Evolutionary conservation across 2,797 vertebrate genomes (phyloP), one percentile per base, ranked within the genome.

Genomic region (Todus mexicanus): DNA sequence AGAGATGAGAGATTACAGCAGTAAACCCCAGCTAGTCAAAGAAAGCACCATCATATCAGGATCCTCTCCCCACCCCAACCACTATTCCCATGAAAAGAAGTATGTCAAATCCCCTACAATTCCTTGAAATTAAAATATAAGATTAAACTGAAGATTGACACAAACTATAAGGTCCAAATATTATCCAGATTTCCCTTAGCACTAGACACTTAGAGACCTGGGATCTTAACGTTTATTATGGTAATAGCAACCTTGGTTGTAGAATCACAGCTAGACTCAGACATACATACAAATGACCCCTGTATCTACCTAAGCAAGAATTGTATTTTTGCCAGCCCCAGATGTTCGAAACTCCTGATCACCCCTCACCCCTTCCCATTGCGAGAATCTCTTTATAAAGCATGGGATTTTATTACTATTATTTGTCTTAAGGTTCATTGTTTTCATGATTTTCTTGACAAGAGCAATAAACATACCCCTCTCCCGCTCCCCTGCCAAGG

Each of bases 371-470:
- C 23, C 10, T 78, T 53, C 42, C 33, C 66, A 57, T 50, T 78
- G n/a, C 23, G 8, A 69, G 54, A 65, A 50, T 65, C 7, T 29
- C 87, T 86, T 92, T 84, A 73, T 53, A 79, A 89, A 68, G 35
- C 56, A 75, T 20, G 12, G 18, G 70, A 89, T 75, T 92, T 79
- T 53, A 53, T 53, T 79, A 51, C 71, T 73, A 33, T 65, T 75
- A 81, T 86, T 94, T 78, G 37, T 70, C 76, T 74, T 70, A 51
- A 79, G 61, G 87, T 64, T 92, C 50, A 53, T 51, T 86, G 53
- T 92, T 88, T 92, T 84, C 56, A 65, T 78, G 4, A 72, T 91
- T 91, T 93, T 85, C 63, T 91, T 81, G 89, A 91, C 73, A 86
- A 66, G 56, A 31, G 53, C 42, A 91, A 86, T 91, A 92, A 94